Evolutionary conservation across 2,888 invertebrate genomes (phyloP).

Genomic region (Fabriciana adippe): DNA sequence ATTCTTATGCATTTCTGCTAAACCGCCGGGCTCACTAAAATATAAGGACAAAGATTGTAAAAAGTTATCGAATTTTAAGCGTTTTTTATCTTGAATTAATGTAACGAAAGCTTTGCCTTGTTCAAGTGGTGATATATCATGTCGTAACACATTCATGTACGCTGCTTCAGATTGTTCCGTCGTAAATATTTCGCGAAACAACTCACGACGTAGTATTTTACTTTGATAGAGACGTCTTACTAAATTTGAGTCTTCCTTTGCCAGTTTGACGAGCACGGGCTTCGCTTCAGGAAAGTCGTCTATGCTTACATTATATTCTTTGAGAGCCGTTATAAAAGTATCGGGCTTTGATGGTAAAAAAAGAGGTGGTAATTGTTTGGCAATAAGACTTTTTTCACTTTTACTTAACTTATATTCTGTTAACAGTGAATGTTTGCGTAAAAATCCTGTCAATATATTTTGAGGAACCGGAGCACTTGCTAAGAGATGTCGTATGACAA

Average conservation of each 20-base stretch:
- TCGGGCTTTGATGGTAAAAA: conserved; percentile 45
- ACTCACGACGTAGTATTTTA: conserved; percentile 52
- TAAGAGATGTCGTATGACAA: conserved; percentile 55
- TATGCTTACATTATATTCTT: conserved; percentile 47
- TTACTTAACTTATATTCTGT: conserved; percentile 51
- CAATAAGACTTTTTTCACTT: conserved; percentile 48
- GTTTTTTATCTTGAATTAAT: conserved; percentile 29
- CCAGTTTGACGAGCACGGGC: conserved; percentile 44
- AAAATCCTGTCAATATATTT: conserved; percentile 47
- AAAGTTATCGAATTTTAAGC: conserved; percentile 49
- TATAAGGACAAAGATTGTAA: conserved; percentile 53
- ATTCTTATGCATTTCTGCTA: conserved; percentile 46
- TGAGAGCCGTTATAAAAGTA: conserved; percentile 49
- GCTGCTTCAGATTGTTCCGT: conserved; percentile 53
- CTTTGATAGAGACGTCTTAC: conserved; percentile 49
- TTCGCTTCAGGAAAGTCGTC: conserved; percentile 45
- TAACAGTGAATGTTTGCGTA: conserved; percentile 52
- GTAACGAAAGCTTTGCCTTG: conserved; percentile 44
- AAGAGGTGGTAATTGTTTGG: conserved; percentile 42
- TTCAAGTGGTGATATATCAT: conserved; percentile 49
- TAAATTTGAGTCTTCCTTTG: conserved; percentile 44
- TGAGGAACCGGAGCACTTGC: conserved; percentile 40
- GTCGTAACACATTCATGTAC: conserved; percentile 59
- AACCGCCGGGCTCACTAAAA: conserved; percentile 54
- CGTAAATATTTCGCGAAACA: conserved; percentile 52